Base-by-base conservation (phyloP, 2,113 vertebrate genomes). In the Myotis davidii region DNA sequence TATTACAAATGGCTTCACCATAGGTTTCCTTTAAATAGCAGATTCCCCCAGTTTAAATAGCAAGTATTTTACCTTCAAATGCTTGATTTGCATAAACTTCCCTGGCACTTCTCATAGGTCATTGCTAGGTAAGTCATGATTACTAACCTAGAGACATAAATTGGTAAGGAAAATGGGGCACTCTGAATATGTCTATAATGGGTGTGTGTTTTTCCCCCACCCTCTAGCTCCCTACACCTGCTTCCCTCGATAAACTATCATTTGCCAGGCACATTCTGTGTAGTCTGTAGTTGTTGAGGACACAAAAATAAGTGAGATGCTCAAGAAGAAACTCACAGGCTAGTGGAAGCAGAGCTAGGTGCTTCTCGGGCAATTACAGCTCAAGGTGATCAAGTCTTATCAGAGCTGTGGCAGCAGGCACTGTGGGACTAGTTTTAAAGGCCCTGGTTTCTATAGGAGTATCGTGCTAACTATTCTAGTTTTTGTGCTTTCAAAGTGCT, bases 51-150 rank as follows among this genome's bases (percentile, higher is more conserved):
- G 77, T 69, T 94, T 90, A 94, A 94, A 82, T 54, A 85, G 54
- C 52, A 88, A 77, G n/a, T 48, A 27, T 96, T 94, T 91, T 96
- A 34, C 92, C 79, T 90, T 88, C 56, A 85, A 42, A 73, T 82
- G 70, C 29, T 86, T 93, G 61, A 74, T 83, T 97, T 90, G 83
- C n/a, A 70, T 87, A 34, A 54, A 90, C 70, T 78, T 87, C 91
- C 37, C 37, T 96, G 37, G n/a, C 94, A 88, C 72, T 65, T 94
- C 32, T 90, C 74, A 42, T 4, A 25, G 65, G 74, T 78, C 67
- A 39, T 85, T 69, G 48, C 86, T 65, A 83, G 74, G 34, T 88
- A 37, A 64, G 59, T 79, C 70, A 76, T 82, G 76, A 84, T 54
- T 52, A 20, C 54, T 45, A 32, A 23, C 65, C 34, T 76, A 32